Conservation (phyloP, 2,113 vertebrate species). For the Xyliphius kryptos region DNA sequence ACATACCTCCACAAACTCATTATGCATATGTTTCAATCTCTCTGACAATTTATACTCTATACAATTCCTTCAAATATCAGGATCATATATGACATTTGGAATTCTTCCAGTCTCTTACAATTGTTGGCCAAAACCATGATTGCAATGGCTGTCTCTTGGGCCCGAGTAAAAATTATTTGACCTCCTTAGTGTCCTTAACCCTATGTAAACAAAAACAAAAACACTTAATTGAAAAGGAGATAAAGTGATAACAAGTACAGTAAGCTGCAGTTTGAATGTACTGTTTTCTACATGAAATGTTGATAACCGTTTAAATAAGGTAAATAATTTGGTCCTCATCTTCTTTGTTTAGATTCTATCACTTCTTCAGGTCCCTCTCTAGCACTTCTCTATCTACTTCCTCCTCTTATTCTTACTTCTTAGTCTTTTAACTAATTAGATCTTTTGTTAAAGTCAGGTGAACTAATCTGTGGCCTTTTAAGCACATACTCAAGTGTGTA, state of each 20-base stretch:
- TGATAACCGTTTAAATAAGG: too few species aligned
- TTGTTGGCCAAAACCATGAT: background rate
- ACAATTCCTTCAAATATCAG: background rate
- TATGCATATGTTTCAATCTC: constrained; percentile 2
- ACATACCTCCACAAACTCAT: constrained; percentile 11
- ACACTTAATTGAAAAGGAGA: too few species aligned
- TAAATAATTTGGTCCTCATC: too few species aligned
- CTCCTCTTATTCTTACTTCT: background rate
- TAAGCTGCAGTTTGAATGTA: too few species aligned
- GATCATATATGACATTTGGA: background rate
- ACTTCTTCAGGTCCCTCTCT: background rate
- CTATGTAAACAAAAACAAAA: too few species aligned
- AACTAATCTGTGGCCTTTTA: background rate
- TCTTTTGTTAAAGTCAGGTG: background rate
- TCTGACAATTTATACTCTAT: background rate
- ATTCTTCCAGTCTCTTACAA: background rate
- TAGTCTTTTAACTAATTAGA: background rate
- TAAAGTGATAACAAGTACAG: too few species aligned
- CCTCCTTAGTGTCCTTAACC: too few species aligned
- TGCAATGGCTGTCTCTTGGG: too few species aligned
- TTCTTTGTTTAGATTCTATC: too few species aligned
- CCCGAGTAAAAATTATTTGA: too few species aligned
- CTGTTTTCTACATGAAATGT: too few species aligned
- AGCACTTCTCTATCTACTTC: background rate
- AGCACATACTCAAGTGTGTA: too few species aligned